Evolutionary conservation across 2,113 vertebrate genomes (phyloP).

Genomic region (Sinocyclocheilus rhinocerous): DNA sequence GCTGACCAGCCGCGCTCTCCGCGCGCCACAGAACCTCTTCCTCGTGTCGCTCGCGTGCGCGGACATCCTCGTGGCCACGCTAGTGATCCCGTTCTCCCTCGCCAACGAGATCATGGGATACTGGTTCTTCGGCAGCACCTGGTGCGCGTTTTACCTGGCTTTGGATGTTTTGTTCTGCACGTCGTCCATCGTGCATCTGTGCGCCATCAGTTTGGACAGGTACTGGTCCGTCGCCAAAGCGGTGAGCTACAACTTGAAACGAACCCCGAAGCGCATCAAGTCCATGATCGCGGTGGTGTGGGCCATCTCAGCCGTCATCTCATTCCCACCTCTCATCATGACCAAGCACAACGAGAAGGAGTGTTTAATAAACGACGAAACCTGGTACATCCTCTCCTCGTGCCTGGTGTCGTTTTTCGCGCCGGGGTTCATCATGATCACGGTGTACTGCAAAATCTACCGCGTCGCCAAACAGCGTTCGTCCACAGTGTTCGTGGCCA

Average conservation of each 20-base stretch:
- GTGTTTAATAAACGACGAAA: conserved; percentile 83
- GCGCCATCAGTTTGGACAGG: conserved; percentile 87
- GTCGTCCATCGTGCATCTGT: conserved; percentile 86
- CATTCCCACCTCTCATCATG: conserved; percentile 82
- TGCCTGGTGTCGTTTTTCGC: conserved; percentile 85
- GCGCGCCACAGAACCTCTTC: conserved; percentile 90
- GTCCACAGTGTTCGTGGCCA: conserved; percentile 73
- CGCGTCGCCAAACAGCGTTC: conserved; percentile 77
- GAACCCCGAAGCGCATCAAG: conserved; percentile 81
- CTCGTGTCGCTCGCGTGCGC: conserved; percentile 89
- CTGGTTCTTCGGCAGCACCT: conserved; percentile 81
- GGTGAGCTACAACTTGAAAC: conserved; percentile 80
- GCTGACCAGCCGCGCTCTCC: conserved; percentile 86
- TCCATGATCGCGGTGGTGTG: conserved; percentile 80
- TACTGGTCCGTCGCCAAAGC: conserved; percentile 88
- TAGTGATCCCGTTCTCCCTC: conserved; percentile 91
- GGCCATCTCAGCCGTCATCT: conserved; percentile 80
- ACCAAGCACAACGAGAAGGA: conserved; percentile 62
- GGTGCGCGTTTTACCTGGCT: conserved; percentile 87
- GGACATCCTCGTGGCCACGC: conserved; percentile 88
- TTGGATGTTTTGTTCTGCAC: conserved; percentile 88
- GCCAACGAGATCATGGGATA: conserved; percentile 89
- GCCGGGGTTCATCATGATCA: conserved; percentile 84
- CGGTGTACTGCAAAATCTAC: conserved; percentile 87
- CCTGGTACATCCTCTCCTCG: conserved; percentile 88